A percentile compares a stretch with the other conserved stretches of the same genome.
These are phyloP conservation scores for Caenorhabditis virilis DNA, from an alignment of 2,888 invertebrate species.

Conservation along the genomic window DNA sequence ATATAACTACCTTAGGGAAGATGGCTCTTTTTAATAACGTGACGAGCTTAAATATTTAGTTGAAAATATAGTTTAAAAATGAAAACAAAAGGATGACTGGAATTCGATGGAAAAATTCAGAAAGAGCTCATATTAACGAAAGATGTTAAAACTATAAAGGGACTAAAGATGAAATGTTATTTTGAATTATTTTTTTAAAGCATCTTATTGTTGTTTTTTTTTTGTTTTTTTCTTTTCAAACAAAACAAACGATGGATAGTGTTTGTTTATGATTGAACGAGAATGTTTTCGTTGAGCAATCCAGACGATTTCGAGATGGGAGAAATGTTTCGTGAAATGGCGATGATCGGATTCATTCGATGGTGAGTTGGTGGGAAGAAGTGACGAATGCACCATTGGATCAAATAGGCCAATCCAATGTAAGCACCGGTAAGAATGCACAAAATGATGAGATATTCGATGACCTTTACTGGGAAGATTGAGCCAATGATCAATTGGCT, in stretches of 20 bases:
- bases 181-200: too few relatives aligned
- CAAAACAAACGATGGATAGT: too few relatives aligned
- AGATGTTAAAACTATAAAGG: too few relatives aligned
- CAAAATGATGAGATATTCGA: constrained; percentile 63
- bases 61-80: constrained; percentile 2
- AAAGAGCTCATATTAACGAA: too few relatives aligned
- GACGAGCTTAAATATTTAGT: constrained; percentile 4
- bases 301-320: too few relatives aligned
- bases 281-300: too few relatives aligned
- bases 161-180: too few relatives aligned
- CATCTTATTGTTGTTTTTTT: too few relatives aligned
- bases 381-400: constrained; percentile 56
- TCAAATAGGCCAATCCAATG: constrained; percentile 63
- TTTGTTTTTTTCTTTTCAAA: too few relatives aligned
- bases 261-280: too few relatives aligned
- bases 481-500: constrained; percentile 39
- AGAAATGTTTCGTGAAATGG: too few relatives aligned
- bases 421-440: constrained; percentile 63
- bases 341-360: too few relatives aligned
- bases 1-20: constrained; percentile 23
- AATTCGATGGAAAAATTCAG: constrained; percentile 16
- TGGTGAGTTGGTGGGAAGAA: constrained; percentile 48
- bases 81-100: constrained; percentile 4
- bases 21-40: constrained; percentile 20
- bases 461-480: constrained; percentile 60